A percentile compares a stretch with the other conserved stretches of the same genome.
Conservation (phyloP, 2,113 vertebrate genomes). For the Semnornis frantzii region DNA sequence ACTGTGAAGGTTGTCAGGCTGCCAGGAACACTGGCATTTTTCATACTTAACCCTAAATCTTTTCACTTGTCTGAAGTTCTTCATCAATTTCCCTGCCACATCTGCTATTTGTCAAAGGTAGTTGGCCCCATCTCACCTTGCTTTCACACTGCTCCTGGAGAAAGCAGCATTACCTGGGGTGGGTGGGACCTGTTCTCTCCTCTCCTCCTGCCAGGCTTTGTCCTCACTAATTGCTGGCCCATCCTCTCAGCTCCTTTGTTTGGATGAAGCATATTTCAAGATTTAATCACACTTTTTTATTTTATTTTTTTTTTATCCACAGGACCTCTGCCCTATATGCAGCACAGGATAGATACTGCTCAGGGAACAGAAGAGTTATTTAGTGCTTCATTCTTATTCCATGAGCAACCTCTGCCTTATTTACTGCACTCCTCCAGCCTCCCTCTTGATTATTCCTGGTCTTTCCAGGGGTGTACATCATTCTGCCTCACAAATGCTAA, state of each 20-base stretch:
- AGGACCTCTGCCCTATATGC: background rate
- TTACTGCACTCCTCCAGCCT: background rate
- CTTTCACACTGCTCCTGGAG: background rate
- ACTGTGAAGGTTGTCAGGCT: background rate
- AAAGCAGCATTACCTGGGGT: background rate
- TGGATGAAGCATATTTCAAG: background rate
- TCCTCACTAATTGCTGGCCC: background rate
- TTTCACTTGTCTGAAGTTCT: background rate
- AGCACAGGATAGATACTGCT: background rate
- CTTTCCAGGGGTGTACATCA: background rate
- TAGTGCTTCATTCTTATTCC: background rate
- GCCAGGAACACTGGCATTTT: background rate
- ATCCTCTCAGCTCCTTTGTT: background rate
- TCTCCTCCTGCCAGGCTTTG: background rate
- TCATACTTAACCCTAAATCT: constrained; percentile 31
- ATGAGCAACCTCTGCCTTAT: background rate
- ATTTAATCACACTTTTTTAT: background rate
- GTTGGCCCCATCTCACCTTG: background rate
- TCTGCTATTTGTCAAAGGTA: background rate
- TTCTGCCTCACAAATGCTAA: background rate
- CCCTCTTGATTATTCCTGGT: background rate
- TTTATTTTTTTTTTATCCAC: too few relatives aligned
- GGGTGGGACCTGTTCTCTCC: background rate
- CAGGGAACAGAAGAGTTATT: background rate
- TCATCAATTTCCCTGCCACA: background rate